Conservation (phyloP, 2,797 vertebrate species). For the Pseudomugil gertrudae region DNA sequence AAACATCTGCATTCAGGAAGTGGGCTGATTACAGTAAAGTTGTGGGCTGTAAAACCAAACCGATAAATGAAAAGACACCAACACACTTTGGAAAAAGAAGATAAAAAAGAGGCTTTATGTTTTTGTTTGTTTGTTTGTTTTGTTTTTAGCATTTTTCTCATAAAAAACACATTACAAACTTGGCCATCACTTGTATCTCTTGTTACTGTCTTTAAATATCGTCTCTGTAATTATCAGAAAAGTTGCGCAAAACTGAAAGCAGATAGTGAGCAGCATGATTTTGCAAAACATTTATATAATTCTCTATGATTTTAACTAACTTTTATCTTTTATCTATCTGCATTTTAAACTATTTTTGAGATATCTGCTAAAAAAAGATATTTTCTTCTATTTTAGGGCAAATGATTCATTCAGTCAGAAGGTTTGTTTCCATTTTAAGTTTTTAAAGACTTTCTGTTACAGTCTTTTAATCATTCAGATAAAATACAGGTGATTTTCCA, state of each 20-base stretch:
- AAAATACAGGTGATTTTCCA: too few species aligned
- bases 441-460: too few species aligned
- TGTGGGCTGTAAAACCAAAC: conserved; percentile 11
- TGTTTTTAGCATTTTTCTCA: neutral
- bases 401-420: neutral
- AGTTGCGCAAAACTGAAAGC: neutral
- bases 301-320: too few species aligned
- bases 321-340: neutral
- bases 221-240: neutral
- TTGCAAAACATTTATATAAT: too few species aligned
- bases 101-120: neutral
- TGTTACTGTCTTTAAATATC: neutral
- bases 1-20: conserved; percentile 1
- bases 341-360: neutral
- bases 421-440: neutral
- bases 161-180: neutral
- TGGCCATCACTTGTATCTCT: neutral
- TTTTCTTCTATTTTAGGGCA: too few species aligned
- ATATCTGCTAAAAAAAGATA: neutral
- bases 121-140: neutral
- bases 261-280: neutral
- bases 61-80: neutral
- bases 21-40: neutral
- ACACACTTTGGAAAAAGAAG: neutral
- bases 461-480: too few species aligned